Conservation (phyloP, 2,797 vertebrate species). For the Loris lydekkerianus region DNA sequence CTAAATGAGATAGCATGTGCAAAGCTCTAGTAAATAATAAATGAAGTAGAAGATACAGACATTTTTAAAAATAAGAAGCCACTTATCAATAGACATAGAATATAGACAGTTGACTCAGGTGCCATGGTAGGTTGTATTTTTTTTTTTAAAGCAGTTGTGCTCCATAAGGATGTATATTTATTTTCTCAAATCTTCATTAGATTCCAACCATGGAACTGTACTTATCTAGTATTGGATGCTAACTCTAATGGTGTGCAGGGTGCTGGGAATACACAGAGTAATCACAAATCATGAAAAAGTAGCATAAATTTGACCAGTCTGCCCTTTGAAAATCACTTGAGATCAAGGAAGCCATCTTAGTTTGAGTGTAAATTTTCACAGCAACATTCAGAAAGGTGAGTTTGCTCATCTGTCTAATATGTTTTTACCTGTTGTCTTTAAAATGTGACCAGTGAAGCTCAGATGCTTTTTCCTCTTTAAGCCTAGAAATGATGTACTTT, state of each 20-base stretch:
- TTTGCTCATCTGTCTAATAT: neutral
- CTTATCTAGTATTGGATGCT: neutral
- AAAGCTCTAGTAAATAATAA: neutral
- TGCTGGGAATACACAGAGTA: neutral
- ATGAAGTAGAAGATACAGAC: neutral
- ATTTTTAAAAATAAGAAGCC: neutral
- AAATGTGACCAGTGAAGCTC: neutral
- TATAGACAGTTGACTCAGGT: neutral
- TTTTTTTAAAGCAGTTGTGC: neutral
- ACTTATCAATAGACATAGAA: neutral
- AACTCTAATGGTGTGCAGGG: neutral
- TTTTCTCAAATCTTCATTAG: neutral
- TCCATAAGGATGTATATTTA: slow-evolving; percentile 2
- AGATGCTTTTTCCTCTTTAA: neutral
- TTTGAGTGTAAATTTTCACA: neutral
- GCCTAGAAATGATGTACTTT: neutral
- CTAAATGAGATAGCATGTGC: neutral
- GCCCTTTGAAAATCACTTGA: neutral
- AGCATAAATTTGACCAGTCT: neutral
- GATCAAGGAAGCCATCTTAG: neutral
- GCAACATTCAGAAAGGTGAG: neutral
- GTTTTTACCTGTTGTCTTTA: neutral
- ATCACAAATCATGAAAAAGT: neutral
- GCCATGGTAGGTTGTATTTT: neutral
- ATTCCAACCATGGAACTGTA: neutral